phyloP scores from a whole-genome alignment of 2,113 vertebrate species.

The Psophia crepitans region DNA sequence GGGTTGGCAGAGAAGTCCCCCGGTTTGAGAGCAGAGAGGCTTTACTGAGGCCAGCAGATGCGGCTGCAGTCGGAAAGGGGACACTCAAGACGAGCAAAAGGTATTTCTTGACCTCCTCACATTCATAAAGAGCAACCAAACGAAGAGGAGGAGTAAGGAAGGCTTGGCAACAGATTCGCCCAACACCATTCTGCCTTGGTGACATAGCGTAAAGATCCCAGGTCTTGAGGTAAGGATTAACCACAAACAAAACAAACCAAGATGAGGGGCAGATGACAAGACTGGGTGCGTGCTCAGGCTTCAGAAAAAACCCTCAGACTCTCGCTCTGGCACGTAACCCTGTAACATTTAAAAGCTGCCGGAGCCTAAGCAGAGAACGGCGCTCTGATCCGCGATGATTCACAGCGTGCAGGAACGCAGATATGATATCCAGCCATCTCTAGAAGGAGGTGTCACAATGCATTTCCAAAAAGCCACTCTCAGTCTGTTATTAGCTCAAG shows the following conservation, averaged over 20 bases:
- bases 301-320: neutral
- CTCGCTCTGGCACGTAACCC: neutral
- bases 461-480: neutral
- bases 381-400: neutral
- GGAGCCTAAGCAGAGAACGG: neutral
- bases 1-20: neutral
- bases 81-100: neutral
- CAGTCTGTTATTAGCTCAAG: neutral
- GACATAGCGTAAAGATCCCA: neutral
- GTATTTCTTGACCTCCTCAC: neutral
- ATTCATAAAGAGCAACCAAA: too few species aligned
- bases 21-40: neutral
- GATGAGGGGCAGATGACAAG: neutral
- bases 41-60: neutral
- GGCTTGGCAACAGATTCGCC: neutral
- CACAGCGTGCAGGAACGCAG: neutral
- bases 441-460: neutral
- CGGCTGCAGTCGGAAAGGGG: neutral
- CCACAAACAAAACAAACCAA: neutral
- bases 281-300: fast-evolving
- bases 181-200: neutral
- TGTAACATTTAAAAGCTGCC: neutral
- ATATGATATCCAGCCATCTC: neutral
- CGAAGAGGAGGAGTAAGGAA: neutral
- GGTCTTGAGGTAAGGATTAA: neutral